Base-by-base conservation (phyloP, 1,140 invertebrate species). In the Drosophila pruinosa region DNA sequence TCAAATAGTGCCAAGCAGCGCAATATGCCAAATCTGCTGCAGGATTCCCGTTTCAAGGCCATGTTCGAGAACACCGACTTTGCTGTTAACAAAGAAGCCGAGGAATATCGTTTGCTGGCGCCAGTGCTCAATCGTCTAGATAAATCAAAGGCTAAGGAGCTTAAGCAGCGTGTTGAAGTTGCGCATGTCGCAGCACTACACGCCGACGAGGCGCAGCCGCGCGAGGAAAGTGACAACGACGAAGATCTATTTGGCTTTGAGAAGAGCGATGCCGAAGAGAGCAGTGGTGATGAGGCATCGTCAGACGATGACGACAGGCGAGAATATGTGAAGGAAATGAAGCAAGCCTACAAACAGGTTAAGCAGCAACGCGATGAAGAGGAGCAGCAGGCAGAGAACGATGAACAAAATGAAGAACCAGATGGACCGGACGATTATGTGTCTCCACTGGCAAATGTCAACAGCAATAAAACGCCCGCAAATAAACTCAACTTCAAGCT, bases 11-110 rank as follows among this genome's bases (percentile, higher is more conserved):
- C 94, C 75, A 96, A 94, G 73, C 93, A 94, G 48, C 92, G 93
- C 58, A 92, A 92, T 65, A 92, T 93, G 2, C 89, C 92, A 4
- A 95, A 93, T 90, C 90, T 99, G 10, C 90, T 99, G 19, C 93
- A 95, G 78, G 98, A 99, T 92, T 93, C 95, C 65, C 93, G 98
- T 80, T 99, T 99, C 92, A 96, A 97, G 92, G 94, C 93, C 10
- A 91, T 99, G 71, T 99, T 99, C 92, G 94, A 94, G 74, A 98
- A 99, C 93, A 95, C 97, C 26, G 97, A 99, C 83, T 99, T 98
- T 92, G 95, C 98, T 93, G 95, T 99, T 56, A 96, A 99, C 82
- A 96, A 95, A 81, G 94, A 94, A 77, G 95, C 96, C 50, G 96
- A 98, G 80, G 96, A 97, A 89, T 98, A 95, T 91, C 93, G 94